These are phyloP conservation scores for Emmelina monodactyla DNA, from an alignment of 2,888 invertebrate genomes.

Conservation along the genomic window DNA sequence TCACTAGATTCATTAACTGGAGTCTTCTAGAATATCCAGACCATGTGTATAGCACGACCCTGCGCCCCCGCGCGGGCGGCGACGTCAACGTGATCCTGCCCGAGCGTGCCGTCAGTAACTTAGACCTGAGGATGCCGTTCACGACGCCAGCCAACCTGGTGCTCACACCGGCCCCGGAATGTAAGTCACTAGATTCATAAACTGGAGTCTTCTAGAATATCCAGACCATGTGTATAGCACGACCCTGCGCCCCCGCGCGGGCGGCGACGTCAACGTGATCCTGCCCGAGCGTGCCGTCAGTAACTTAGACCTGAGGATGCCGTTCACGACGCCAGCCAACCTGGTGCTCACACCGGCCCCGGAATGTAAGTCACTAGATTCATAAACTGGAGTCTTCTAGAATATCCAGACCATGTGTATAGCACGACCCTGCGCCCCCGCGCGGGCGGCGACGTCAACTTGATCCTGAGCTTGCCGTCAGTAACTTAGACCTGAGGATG, in stretches of 20 bases:
- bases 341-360: conserved; percentile 56
- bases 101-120: conserved; percentile 42
- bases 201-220: no score
- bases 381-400: no score
- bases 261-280: conserved; percentile 51
- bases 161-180: conserved; percentile 57
- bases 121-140: conserved; percentile 48
- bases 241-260: conserved; percentile 41
- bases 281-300: conserved; percentile 44
- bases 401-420: conserved; percentile 53
- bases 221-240: conserved; percentile 47
- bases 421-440: conserved; percentile 34
- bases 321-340: conserved; percentile 47
- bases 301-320: conserved; percentile 44
- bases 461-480: conserved; percentile 41
- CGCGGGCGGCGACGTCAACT: conserved; percentile 57
- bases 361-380: conserved; percentile 60
- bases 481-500: conserved; percentile 45
- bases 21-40: no score
- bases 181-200: no score
- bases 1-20: no score
- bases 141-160: conserved; percentile 51
- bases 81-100: conserved; percentile 45
- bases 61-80: conserved; percentile 50
- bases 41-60: conserved; percentile 36